Conservation (phyloP, 1,140 invertebrate species). For the Drosophila melanogaster region DNA sequence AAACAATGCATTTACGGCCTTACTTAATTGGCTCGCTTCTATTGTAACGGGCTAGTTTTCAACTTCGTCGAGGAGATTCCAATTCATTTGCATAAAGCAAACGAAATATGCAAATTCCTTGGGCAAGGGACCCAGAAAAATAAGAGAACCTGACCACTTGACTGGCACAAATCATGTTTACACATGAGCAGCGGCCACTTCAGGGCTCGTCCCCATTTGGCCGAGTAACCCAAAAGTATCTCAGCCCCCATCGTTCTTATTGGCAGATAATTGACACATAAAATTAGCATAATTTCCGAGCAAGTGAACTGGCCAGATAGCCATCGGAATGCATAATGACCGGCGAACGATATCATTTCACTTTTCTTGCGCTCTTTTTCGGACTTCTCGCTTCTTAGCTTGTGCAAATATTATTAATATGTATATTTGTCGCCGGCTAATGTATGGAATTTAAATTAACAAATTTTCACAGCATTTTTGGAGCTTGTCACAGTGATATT, state of each 20-base stretch:
- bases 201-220: conserved; percentile 48
- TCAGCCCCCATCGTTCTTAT: conserved; percentile 55
- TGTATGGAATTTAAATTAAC: conserved; percentile 77
- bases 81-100: conserved; percentile 69
- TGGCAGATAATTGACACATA: conserved; percentile 83
- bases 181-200: conserved; percentile 61
- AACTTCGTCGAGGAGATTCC: conserved; percentile 12
- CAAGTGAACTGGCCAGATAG: conserved; percentile 63
- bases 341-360: conserved; percentile 70
- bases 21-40: conserved; percentile 48
- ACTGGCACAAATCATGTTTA: conserved; percentile 79
- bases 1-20: conserved; percentile 40
- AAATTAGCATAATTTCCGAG: conserved; percentile 80
- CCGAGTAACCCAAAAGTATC: conserved; percentile 54
- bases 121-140: conserved; percentile 48
- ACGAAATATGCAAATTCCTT: conserved; percentile 69
- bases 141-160: conserved; percentile 59
- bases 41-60: conserved; percentile 38
- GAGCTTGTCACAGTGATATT: conserved; percentile 39
- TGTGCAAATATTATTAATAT: conserved; percentile 64
- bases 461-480: conserved; percentile 57
- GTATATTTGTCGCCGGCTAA: conserved; percentile 50
- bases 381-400: conserved; percentile 5
- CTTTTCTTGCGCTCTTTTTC: conserved; percentile 52
- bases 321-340: conserved; percentile 77